These are phyloP conservation scores for Ammospiza nelsoni DNA, from an alignment of 2,113 vertebrate species.

Conservation along the genomic window DNA sequence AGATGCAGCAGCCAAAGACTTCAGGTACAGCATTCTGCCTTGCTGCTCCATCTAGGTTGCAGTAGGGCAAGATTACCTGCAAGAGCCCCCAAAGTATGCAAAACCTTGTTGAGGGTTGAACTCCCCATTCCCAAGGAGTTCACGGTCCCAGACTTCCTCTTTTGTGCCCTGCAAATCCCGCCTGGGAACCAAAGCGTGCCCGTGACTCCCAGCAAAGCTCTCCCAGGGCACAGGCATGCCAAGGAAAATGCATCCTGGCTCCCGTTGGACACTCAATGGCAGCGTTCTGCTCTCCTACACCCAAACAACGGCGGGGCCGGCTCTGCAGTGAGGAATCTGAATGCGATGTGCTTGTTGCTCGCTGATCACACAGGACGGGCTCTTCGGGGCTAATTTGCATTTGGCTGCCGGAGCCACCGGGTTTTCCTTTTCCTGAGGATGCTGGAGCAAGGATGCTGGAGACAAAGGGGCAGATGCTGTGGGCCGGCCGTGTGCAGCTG, in stretches of 20 bases:
- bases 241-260: background rate
- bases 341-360: background rate
- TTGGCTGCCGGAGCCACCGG: background rate
- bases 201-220: background rate
- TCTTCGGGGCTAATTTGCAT: conserved; percentile 42
- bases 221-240: background rate
- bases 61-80: background rate
- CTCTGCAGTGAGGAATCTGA: background rate
- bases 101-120: background rate
- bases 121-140: background rate
- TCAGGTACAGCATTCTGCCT: background rate
- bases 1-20: background rate
- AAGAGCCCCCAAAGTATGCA: background rate
- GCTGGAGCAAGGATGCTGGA: background rate
- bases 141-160: background rate
- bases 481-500: background rate
- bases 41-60: background rate
- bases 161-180: background rate
- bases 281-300: conserved; percentile 26
- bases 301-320: background rate
- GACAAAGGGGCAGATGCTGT: conserved; percentile 44
- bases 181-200: background rate
- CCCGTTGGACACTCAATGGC: background rate
- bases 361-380: background rate
- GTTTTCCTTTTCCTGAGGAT: background rate